phyloP scores from a whole-genome alignment of 2,797 vertebrate genomes.

The Picus viridis region DNA sequence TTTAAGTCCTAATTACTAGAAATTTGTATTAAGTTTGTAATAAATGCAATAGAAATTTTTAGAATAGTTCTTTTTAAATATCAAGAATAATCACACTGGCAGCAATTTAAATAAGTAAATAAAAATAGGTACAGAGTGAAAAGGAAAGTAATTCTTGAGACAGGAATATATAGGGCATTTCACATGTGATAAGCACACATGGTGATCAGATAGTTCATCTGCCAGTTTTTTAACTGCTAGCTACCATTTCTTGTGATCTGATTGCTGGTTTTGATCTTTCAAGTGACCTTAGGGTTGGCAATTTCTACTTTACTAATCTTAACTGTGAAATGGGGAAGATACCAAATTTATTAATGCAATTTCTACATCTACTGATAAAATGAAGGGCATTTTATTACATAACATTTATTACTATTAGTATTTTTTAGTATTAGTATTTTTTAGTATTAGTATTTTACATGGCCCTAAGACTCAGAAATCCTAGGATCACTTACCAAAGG shows the following conservation, averaged over 20 bases:
- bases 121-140: neutral
- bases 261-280: neutral
- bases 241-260: neutral
- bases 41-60: neutral
- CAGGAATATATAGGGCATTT: neutral
- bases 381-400: neutral
- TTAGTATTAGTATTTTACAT: neutral
- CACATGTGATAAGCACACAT: neutral
- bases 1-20: neutral
- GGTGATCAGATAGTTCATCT: neutral
- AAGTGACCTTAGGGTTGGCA: neutral
- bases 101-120: neutral
- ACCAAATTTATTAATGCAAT: neutral
- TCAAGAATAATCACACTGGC: neutral
- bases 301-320: neutral
- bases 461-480: neutral
- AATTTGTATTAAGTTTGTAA: neutral
- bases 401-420: neutral
- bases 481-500: too few species aligned
- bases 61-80: neutral
- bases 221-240: neutral
- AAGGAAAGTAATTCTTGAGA: neutral
- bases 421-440: neutral
- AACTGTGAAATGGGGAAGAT: neutral
- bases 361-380: neutral